These are phyloP conservation scores for Euleptes europaea DNA, from an alignment of 2,113 vertebrate species.

Conservation along the genomic window DNA sequence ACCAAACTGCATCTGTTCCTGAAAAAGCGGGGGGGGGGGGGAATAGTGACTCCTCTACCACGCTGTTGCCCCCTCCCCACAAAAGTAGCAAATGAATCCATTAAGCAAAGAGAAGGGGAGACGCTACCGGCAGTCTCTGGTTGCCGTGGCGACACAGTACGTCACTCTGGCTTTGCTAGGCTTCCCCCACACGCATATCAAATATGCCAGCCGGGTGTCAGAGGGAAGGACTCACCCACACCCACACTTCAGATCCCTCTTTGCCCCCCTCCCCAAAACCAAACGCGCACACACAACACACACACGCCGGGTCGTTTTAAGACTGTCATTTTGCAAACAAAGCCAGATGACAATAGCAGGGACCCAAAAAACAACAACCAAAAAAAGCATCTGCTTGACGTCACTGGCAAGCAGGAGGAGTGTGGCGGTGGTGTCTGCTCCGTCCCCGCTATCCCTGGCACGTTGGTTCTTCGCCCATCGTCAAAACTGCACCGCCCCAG, in stretches of 20 bases:
- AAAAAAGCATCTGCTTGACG: not conserved
- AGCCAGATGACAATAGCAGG: not conserved
- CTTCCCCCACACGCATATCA: constrained; percentile 30
- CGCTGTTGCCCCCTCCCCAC: not conserved
- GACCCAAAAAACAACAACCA: not conserved
- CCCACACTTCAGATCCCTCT: not conserved
- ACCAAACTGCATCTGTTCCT: constrained; percentile 1
- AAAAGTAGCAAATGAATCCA: constrained; percentile 40
- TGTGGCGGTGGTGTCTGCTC: not conserved
- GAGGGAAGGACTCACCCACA: not conserved
- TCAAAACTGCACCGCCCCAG: constrained; percentile 94
- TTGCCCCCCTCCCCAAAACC: not conserved
- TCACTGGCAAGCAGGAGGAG: not conserved
- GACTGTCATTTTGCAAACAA: constrained; percentile 9
- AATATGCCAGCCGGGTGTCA: not conserved
- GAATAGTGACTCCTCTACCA: not conserved
- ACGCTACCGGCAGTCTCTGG: constrained; percentile 28
- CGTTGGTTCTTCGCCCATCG: constrained; percentile 3
- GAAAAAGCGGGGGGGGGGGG: not conserved
- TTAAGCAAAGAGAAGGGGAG: not conserved
- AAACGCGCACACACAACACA: not conserved
- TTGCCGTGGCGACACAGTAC: constrained; percentile 43
- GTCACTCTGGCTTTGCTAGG: constrained; percentile 18
- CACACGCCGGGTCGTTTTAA: not conserved
- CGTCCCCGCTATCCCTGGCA: constrained; percentile 1